These are phyloP conservation scores for Poecilobothrus nobilitatus DNA, from an alignment of 2,888 invertebrate species.

Conservation along the genomic window DNA sequence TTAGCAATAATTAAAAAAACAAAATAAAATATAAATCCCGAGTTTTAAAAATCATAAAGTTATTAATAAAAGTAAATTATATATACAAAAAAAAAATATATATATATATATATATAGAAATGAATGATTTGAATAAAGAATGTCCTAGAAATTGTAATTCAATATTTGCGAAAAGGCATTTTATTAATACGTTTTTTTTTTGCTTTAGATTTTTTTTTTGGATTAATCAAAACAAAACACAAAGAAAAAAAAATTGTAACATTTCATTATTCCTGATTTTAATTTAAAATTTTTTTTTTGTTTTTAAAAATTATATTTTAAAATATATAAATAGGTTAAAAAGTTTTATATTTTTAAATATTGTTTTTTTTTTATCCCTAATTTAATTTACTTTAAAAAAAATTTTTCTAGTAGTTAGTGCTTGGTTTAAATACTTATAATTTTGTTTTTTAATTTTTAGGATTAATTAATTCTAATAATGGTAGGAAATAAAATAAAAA, in stretches of 20 bases:
- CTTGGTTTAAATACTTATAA: too few relatives aligned
- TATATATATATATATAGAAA: not conserved
- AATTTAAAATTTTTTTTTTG: not conserved
- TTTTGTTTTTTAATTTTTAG: too few relatives aligned
- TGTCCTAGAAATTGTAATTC: not conserved
- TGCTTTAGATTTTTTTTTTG: not conserved
- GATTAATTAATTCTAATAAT: too few relatives aligned
- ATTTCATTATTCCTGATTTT: conserved; percentile 6
- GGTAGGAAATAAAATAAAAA: too few relatives aligned
- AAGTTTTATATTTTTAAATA: conserved; percentile 1
- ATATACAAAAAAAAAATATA: not conserved
- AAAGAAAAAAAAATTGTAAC: not conserved
- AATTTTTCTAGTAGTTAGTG: too few relatives aligned
- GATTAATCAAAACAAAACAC: too few relatives aligned
- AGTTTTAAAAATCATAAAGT: not conserved
- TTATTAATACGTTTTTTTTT: not conserved
- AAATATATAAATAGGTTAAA: not conserved
- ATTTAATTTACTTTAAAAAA: too few relatives aligned
- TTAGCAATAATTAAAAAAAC: not conserved
- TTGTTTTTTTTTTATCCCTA: not conserved
- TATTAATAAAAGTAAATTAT: not conserved
- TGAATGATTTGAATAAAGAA: conserved; percentile 2
- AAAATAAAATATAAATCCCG: not conserved
- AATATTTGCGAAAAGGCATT: not conserved
- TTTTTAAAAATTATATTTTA: conserved; percentile 6